Base-by-base conservation (phyloP, 2,888 invertebrate species). In the Erebia ligea region DNA sequence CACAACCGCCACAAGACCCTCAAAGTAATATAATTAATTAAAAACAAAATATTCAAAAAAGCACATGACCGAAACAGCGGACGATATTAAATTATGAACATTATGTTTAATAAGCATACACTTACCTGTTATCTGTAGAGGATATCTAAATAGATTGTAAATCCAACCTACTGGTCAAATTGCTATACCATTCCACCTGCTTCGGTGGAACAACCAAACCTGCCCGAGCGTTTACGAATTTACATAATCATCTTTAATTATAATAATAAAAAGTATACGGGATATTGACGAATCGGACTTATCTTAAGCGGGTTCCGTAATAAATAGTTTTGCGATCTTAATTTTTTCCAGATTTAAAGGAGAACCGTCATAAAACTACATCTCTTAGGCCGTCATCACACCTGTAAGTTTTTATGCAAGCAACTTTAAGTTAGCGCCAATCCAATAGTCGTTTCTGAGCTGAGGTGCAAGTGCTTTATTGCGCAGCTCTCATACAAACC, bases 101-200 rank as follows among this genome's bases (percentile, higher is more conserved):
- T 48, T 48, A 67, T 58, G 54, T 69, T 69, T 72, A 45, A 72
- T 72, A 70, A 70, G 59, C 42, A 56, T 66, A 62, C 54, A 64
- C 11, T 19, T 69, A 62, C 56, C 50, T 3, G 11, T 69, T 67
- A 69, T 73, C 71, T 67, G 50, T 64, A 67, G 61, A 67, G 54
- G 40, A 69, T 61, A 73, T 73, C 73, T 71, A 67, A 71, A 72
- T 65, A 67, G 58, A 71, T 52, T 56, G 17, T 57, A 15, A 57
- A 56, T 57, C n/a, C 66, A 66, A 19, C 54, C 8, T 8, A 52
- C 17, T 17, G 17, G n/a, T 17, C n/a, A 52, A 52, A 9, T 52
- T 17, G 48, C 13, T 48, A 11, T 17, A 52, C 52, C 13, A 45
- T 9, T 45, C 48, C 62, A 62, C 62, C 67, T 58, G 58, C 57